phyloP scores from a whole-genome alignment of 2,888 invertebrate genomes.

The Schizotus pectinicornis region DNA sequence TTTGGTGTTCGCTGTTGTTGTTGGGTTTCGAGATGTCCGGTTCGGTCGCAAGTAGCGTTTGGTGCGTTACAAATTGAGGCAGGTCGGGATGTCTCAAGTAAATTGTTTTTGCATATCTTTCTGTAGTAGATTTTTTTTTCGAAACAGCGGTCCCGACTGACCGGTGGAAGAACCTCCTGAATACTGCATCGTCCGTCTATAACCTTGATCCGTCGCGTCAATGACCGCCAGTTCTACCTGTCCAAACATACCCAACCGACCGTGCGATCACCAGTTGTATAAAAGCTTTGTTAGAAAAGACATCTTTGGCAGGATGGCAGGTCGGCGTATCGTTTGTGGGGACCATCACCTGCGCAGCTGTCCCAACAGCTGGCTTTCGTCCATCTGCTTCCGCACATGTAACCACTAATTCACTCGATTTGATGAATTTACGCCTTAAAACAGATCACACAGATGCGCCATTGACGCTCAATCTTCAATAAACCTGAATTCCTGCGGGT shows the following conservation, averaged over 20 bases:
- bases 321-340: conserved; percentile 31
- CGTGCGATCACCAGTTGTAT: conserved; percentile 23
- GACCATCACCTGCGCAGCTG: conserved; percentile 47
- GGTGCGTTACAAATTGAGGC: conserved; percentile 27
- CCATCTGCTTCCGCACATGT: conserved; percentile 56
- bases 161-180: conserved; percentile 26
- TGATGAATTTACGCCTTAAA: conserved; percentile 35
- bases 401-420: background rate
- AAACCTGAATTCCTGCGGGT: too few species aligned
- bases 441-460: conserved; percentile 16
- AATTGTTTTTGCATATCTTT: conserved; percentile 12
- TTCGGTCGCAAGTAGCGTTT: background rate
- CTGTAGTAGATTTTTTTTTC: conserved; percentile 10
- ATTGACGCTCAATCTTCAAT: too few species aligned
- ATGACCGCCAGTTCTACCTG: conserved; percentile 45
- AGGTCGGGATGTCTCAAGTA: conserved; percentile 25
- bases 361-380: conserved; percentile 51
- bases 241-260: conserved; percentile 39
- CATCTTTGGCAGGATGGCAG: conserved; percentile 35
- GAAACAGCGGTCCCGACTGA: conserved; percentile 16
- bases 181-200: conserved; percentile 35
- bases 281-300: conserved; percentile 31
- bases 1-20: background rate
- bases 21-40: background rate
- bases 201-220: conserved; percentile 47